These are phyloP conservation scores for Sphenopsis melanotis DNA, from an alignment of 2,797 vertebrate species.

Conservation along the genomic window DNA sequence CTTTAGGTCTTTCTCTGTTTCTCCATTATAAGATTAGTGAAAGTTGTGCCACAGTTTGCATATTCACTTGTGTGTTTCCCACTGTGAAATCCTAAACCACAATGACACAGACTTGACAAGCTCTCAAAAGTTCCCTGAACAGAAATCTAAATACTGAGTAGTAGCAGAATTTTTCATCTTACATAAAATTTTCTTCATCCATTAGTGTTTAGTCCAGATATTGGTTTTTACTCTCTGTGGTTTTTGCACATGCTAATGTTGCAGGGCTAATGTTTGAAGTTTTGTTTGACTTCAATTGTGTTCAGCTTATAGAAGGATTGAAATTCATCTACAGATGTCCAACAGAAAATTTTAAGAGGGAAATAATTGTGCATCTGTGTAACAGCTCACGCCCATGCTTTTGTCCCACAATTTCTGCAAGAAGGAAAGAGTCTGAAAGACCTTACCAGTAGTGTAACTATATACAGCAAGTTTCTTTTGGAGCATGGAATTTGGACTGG, in stretches of 20 bases:
- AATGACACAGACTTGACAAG: background rate
- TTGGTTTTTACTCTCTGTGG: background rate
- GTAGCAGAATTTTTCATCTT: background rate
- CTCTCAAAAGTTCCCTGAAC: background rate
- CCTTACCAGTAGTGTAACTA: background rate
- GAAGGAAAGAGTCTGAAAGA: background rate
- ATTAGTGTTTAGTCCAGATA: background rate
- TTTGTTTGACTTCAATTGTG: background rate
- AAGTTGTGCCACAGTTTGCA: background rate
- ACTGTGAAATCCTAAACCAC: background rate
- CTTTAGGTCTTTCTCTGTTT: background rate
- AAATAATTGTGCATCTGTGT: background rate
- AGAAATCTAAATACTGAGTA: background rate
- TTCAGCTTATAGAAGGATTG: background rate
- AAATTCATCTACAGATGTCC: background rate
- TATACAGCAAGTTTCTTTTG: background rate
- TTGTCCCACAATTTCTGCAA: background rate
- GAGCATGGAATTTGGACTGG: background rate
- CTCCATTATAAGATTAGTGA: background rate
- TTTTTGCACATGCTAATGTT: background rate
- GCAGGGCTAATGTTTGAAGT: background rate
- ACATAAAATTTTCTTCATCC: background rate
- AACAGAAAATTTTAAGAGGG: background rate
- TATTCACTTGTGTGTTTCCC: background rate
- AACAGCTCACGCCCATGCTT: accelerated